Evolutionary conservation across 1,140 invertebrate genomes (phyloP), one percentile per base, ranked within the genome.

Genomic region (Hylaeus anthracinus): DNA sequence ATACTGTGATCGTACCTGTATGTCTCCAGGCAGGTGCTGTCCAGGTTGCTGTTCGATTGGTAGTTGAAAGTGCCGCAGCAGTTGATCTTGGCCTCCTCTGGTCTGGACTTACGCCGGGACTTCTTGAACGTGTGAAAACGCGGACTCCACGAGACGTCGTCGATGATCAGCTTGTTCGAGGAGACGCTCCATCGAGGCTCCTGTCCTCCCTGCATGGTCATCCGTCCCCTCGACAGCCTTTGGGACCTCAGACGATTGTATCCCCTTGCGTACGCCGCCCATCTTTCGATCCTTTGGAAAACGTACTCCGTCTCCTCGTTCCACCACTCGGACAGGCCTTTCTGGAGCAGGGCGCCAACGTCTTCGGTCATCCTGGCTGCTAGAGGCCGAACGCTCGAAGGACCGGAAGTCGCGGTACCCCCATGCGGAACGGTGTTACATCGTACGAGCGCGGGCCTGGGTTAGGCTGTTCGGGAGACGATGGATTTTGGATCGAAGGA

Each of bases 1-100:
- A 93, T 93, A 53, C 93, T 93, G 66, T 93, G 92, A 58, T 93
- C 93, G 72, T 92, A 91, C 14, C 91, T 89, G 48, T 92, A 93
- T 2, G 81, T 90, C 71, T 93, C 90, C 55, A 93, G 73, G 43
- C 92, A 93, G 5, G 81, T 89, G 56, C 85, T 93, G 15, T 94
- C 92, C 43, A 94, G 72, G 58, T 90, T 88, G 5, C 76, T 88
- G 74, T 90, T 92, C 1, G 92, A 93, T 56, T 92, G 90, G 26
- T 94, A 94, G 66, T 91, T 90, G 37, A 83, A 89, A 0, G 82
- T 89, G 0, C 90, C 88, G 58, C 91, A 92, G 67, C 91, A 91
- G 63, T 93, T 92, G 37, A 92, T 89, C 58, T 88, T 90, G 9
- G 77, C 87, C n/a, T 91, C 89, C 45, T 92, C 91, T 0, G 80